Evolutionary conservation across 2,888 invertebrate genomes (phyloP).

Genomic region (Cantharis rustica): DNA sequence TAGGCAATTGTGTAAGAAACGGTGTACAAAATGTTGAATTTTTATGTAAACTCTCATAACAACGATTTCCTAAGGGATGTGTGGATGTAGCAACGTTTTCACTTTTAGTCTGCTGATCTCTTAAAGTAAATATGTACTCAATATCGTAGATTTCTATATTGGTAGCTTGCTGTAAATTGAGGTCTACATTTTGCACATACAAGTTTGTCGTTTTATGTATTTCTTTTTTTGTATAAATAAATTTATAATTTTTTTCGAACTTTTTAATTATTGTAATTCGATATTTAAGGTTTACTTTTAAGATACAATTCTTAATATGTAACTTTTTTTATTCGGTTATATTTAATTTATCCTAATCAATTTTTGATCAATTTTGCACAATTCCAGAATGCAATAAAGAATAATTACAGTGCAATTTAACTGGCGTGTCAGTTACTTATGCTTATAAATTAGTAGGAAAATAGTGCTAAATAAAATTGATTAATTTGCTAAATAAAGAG

Average conservation of each 20-base stretch:
- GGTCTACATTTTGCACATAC: not conserved
- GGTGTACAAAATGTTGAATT: not conserved
- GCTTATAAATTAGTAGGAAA: not conserved
- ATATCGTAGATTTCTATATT: constrained; percentile 44
- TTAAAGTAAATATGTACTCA: constrained; percentile 32
- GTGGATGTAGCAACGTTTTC: constrained; percentile 28
- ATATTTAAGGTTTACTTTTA: too few relatives aligned
- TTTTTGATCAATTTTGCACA: not conserved
- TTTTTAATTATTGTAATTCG: not conserved
- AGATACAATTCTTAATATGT: too few relatives aligned
- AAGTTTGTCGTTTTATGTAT: not conserved
- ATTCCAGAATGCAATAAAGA: not conserved
- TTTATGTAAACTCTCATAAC: constrained; percentile 2
- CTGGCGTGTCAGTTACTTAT: not conserved
- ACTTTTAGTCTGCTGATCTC: constrained; percentile 32
- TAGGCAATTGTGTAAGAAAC: not conserved
- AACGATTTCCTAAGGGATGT: constrained; percentile 15
- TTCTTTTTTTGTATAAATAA: not conserved
- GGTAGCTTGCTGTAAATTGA: constrained; percentile 49
- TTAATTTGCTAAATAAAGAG: not conserved
- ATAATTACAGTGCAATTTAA: not conserved
- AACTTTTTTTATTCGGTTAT: not conserved
- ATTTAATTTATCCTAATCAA: not conserved
- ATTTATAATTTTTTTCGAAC: not conserved
- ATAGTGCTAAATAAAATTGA: not conserved